A percentile compares a stretch with the other conserved stretches of the same genome.
These are phyloP conservation scores for Drosophila punjabiensis DNA, from an alignment of 1,140 invertebrate genomes.

Conservation along the genomic window DNA sequence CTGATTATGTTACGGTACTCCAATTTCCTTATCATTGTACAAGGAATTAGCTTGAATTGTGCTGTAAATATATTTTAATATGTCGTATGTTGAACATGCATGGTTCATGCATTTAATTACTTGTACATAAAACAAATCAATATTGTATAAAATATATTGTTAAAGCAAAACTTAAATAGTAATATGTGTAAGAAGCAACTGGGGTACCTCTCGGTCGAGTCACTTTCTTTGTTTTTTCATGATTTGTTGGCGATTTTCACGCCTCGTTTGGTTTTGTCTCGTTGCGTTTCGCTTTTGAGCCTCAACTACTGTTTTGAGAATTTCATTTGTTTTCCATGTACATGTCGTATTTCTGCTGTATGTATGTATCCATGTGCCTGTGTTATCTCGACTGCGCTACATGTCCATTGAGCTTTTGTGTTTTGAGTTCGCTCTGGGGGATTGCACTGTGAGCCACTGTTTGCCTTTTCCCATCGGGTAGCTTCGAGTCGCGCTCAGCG, in stretches of 20 bases:
- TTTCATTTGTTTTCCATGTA: constrained; percentile 52
- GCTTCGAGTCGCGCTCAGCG: constrained; percentile 33
- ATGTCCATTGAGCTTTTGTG: constrained; percentile 64
- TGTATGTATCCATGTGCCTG: constrained; percentile 30
- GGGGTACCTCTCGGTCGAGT: constrained; percentile 2
- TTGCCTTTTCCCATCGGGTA: constrained; percentile 28
- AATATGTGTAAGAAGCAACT: neutral
- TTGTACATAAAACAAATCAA: neutral
- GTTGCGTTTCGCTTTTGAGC: constrained; percentile 58
- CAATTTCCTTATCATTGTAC: neutral
- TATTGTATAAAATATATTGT: neutral
- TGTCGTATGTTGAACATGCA: no score
- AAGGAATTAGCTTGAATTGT: neutral
- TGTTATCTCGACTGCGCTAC: constrained; percentile 61
- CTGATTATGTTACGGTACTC: neutral
- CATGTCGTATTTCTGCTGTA: constrained; percentile 36
- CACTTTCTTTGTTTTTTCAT: constrained; percentile 34
- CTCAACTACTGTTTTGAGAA: constrained; percentile 54
- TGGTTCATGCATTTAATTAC: no score
- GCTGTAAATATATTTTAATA: no score
- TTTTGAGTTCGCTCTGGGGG: constrained; percentile 48
- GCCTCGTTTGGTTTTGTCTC: constrained; percentile 73
- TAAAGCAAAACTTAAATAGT: no score
- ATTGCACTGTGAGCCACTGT: constrained; percentile 37
- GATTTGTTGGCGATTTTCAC: constrained; percentile 82